Base-by-base conservation (phyloP, 2,797 vertebrate species). In the Astyanax mexicanus region DNA sequence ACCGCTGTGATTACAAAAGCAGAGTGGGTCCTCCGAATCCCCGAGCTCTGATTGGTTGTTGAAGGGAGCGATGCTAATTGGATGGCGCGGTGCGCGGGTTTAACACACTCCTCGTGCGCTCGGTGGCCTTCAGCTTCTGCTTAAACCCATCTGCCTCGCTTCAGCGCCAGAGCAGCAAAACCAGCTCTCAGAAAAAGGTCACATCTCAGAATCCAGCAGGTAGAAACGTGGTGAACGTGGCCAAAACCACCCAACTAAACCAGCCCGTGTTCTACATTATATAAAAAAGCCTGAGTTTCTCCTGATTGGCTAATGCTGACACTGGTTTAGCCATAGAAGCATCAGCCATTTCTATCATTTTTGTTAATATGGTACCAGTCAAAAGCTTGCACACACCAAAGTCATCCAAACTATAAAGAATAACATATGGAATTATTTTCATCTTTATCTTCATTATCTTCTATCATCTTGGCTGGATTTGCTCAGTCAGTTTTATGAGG, bases 1-100 rank as follows among this genome's bases (percentile, higher is more conserved):
- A 76, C 69, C 49, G 44, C 19, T 58, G 37, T 65, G 62, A 27
- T 69, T 25, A 72, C 60, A 71, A 80, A 70, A 42, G 4, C 27
- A 49, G 35, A 23, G 17, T 57, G 23, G 35, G 52, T 1, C 42
- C 32, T 21, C 38, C 15, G 38, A 45, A 32, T 27, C 58, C 37
- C 38, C 21, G 19, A n/a, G 12, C 45, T 75, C 67, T 49, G 72
- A 52, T 71, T 66, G 52, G 64, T 45, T 49, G 45, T 32, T 4
- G 29, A 49, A 3, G 62, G 12, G n/a, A 12, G 32, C 19, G 1
- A 3, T 11, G 10, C 35, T 62, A 32, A 40, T 17, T 49, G 44
- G 64, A 49, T 13, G 25, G 0, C 15, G 0, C 32, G 23, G 2
- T 32, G 1, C 13, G 17, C 17, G 0, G 44, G 44, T 17, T 25